These are phyloP conservation scores for Ammodytes marinus DNA, from an alignment of 2,113 vertebrate genomes.

Conservation along the genomic window DNA sequence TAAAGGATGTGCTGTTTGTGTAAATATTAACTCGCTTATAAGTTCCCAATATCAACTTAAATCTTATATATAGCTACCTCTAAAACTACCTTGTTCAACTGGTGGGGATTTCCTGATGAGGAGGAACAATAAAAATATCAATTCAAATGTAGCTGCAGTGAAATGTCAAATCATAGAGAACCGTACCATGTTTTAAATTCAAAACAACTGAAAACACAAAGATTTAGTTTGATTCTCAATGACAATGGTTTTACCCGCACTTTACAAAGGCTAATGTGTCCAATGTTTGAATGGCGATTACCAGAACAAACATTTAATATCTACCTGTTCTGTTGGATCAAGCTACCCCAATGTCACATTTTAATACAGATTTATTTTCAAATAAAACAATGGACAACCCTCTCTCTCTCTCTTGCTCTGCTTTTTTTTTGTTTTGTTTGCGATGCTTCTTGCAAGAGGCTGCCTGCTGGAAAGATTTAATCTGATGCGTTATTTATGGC, in stretches of 20 bases:
- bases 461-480: slow-evolving; percentile 94
- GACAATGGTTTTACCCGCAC: neutral
- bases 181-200: neutral
- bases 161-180: neutral
- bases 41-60: too few species aligned
- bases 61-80: too few species aligned
- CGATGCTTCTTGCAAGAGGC: slow-evolving; percentile 88
- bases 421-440: slow-evolving; percentile 90
- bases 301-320: slow-evolving; percentile 5
- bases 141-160: neutral
- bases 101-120: neutral
- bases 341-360: slow-evolving; percentile 13
- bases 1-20: too few species aligned
- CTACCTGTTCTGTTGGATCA: neutral
- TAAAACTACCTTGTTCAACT: neutral
- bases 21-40: too few species aligned
- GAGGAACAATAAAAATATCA: neutral
- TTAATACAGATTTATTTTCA: slow-evolving; percentile 1
- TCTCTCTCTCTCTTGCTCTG: slow-evolving; percentile 68
- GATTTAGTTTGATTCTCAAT: neutral
- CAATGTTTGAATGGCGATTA: neutral
- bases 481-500: slow-evolving; percentile 98
- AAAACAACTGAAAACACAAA: neutral
- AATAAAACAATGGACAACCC: neutral
- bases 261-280: neutral